A percentile compares a stretch with the other conserved stretches of the same genome.
Conservation (phyloP, 2,113 vertebrate species). For the Nannospalax galili region DNA sequence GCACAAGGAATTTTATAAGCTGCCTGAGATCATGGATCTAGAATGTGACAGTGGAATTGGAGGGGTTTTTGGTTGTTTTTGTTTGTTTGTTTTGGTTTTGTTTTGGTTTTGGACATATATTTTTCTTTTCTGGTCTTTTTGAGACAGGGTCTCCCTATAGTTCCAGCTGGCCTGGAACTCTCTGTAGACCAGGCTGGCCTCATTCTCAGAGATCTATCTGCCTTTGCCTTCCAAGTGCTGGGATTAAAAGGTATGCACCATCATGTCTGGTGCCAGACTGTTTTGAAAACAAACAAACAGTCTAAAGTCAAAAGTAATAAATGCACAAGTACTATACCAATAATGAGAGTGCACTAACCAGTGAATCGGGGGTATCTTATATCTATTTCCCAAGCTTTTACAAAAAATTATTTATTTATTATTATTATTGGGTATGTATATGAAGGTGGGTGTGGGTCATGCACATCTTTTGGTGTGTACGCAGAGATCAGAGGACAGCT, state of each 20-base stretch:
- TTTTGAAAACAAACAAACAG: slow-evolving; percentile 12
- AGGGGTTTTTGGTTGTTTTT: background rate
- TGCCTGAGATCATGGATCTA: background rate
- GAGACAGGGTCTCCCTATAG: too few species aligned
- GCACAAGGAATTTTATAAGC: background rate
- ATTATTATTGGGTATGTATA: background rate
- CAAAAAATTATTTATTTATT: background rate
- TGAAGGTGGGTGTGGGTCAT: background rate
- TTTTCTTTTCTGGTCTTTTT: too few species aligned
- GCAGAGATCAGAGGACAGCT: background rate
- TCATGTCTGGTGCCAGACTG: background rate
- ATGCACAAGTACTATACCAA: too few species aligned
- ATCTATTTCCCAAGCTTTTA: background rate
- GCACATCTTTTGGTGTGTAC: background rate
- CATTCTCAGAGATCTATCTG: too few species aligned
- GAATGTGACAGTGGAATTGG: background rate
- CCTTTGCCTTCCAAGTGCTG: too few species aligned
- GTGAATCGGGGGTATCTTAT: too few species aligned
- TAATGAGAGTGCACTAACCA: background rate
- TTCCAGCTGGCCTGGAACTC: too few species aligned
- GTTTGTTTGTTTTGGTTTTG: background rate
- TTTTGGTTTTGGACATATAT: too few species aligned
- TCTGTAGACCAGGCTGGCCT: too few species aligned
- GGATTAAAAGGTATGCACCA: too few species aligned
- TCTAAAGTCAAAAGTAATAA: background rate